Percentiles rank a stretch among this genome's conserved stretches.
Evolutionary conservation across 2,113 vertebrate genomes (phyloP).

Genomic region (Podilymbus podiceps): DNA sequence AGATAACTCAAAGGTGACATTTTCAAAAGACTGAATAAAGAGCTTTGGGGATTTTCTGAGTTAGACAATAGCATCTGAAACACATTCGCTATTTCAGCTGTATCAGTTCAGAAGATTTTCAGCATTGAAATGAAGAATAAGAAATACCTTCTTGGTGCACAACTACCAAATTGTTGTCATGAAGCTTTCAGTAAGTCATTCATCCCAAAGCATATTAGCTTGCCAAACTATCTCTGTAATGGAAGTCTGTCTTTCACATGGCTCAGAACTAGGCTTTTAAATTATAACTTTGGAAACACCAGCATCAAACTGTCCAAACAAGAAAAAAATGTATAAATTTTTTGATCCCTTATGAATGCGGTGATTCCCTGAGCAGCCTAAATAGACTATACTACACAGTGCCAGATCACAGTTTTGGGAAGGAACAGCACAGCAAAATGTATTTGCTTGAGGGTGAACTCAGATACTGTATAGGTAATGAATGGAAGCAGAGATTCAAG

Average conservation of each 20-base stretch:
- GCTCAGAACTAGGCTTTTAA: background rate
- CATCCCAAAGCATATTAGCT: background rate
- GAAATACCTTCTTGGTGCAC: background rate
- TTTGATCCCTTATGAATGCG: background rate
- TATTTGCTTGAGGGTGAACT: background rate
- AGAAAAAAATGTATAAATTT: background rate
- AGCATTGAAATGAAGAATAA: background rate
- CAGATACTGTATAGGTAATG: background rate
- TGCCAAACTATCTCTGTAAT: background rate
- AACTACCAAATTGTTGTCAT: background rate
- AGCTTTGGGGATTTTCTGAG: background rate
- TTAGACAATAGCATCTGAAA: background rate
- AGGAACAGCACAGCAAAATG: background rate
- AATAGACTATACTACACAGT: background rate
- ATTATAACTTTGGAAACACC: background rate
- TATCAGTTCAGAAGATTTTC: background rate
- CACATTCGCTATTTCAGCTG: background rate
- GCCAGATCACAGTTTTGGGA: background rate
- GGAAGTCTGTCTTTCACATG: background rate
- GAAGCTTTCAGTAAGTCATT: background rate
- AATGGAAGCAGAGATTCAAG: background rate
- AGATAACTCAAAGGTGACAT: background rate
- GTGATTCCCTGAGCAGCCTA: background rate
- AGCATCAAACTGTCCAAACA: background rate
- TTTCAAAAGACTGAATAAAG: background rate